Base-by-base conservation (phyloP, 2,888 invertebrate genomes). In the Rhingia campestris region DNA sequence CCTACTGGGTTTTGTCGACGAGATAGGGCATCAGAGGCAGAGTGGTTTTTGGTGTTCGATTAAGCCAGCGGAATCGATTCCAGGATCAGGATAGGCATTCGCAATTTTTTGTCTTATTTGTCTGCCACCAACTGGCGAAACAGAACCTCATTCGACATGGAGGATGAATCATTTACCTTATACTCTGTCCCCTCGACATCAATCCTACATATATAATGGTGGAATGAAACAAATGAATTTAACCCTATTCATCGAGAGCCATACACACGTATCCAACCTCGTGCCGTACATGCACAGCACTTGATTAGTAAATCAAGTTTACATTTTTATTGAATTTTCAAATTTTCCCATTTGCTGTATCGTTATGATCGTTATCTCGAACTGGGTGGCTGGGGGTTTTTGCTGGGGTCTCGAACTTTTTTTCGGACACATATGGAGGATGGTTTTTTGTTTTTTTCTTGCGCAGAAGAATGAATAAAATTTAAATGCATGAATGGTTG, bases 21-120 rank as follows among this genome's bases (percentile, higher is more conserved):
- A 70, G 80, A 54, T 37, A 64, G 59, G 63, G 53, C 47, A 67
- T 51, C 79, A 74, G 70, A 54, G 66, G 80, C 84, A 80, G 88
- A 90, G 90, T 90, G 89, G 88, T 88, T 90, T 90, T 90, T 87
- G 88, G 77, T 90, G 90, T 90, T 87, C 89, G 89, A 88, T 89
- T 89, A 89, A 88, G 86, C 88, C 86, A 86, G 86, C 80, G 77
- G 70, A 80, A 79, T 61, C 66, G 64, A 81, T 85, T 81, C 85
- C 81, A 63, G 85, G 85, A 85, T 81, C 81, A 73, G 81, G 67
- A 76, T 76, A 81, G 70, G 63, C 66, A 76, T 74, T 79, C 6
- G n/a, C 30, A 54, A 9, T 30, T 72, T 54, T 53, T 59, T 41
- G 33, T 39, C 64, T 74, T 69, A 53, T 49, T 84, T 58, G 73